phyloP scores from a whole-genome alignment of 2,888 invertebrate species.

The Alentia gelatinosa region DNA sequence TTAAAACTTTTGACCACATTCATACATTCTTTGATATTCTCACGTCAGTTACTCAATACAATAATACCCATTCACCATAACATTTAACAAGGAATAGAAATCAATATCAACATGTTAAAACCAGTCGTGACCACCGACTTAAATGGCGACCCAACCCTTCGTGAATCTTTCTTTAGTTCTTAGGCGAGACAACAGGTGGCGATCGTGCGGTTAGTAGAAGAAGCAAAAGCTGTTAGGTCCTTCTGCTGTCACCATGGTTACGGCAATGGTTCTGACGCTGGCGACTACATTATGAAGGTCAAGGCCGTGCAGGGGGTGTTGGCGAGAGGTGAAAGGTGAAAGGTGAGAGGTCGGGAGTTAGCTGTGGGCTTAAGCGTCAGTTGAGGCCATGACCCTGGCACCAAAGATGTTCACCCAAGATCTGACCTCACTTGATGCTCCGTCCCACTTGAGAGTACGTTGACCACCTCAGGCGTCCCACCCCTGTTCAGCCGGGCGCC shows the following conservation, averaged over 20 bases:
- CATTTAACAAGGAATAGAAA: too few species aligned
- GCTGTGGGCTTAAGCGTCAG: slow-evolving; percentile 56
- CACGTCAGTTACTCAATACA: too few species aligned
- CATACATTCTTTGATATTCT: too few species aligned
- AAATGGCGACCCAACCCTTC: too few species aligned
- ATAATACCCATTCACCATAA: too few species aligned
- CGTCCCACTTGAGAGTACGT: background rate
- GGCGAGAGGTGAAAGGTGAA: background rate
- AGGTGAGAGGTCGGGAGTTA: slow-evolving; percentile 22
- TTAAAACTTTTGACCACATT: too few species aligned
- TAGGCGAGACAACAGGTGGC: background rate
- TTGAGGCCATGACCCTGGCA: slow-evolving; percentile 61
- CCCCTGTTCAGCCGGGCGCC: background rate
- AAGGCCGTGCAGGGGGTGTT: slow-evolving; percentile 10
- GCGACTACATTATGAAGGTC: too few species aligned
- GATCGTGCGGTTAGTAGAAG: background rate
- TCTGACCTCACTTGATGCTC: slow-evolving; percentile 64
- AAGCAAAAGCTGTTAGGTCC: background rate
- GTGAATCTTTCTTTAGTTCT: too few species aligned
- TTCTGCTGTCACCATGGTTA: background rate
- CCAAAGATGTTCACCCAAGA: slow-evolving; percentile 59
- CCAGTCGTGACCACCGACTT: too few species aligned
- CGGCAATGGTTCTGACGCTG: background rate
- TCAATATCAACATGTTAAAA: too few species aligned
- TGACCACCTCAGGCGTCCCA: background rate